Evolutionary conservation across 2,888 invertebrate species (phyloP), one percentile per base, ranked within the genome.

Genomic region (Dynastes maya): DNA sequence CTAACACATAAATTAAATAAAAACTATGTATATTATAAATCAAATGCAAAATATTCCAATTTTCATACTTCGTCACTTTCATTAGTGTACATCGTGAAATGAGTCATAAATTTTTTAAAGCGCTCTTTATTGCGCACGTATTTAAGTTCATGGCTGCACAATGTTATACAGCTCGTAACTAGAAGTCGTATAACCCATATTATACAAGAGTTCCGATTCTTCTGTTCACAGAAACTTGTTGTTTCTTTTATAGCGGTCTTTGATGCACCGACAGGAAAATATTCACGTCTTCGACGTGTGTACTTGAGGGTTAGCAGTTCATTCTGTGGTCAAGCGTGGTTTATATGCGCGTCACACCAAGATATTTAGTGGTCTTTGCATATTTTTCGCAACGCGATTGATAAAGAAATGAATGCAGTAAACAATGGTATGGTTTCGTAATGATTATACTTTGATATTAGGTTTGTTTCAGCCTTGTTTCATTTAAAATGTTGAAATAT

Each of bases 141-240:
- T 63, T 37, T 29, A 63, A 63, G 32, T 63, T 63, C 63, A 63
- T 63, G 63, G 63, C 29, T 32, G 13, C 63, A 53, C 27, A 40
- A 68, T 51, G 51, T 29, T 68, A 68, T 53, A 58, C 55, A n/a
- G 51, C 51, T 68, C 49, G 51, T 68, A 68, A 68, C 68, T 68
- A 68, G 68, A 68, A 68, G 68, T 68, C 68, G 68, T 68, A 68
- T 68, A 68, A 51, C 51, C 68, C 29, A 53, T 51, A 53, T 68
- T 51, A 68, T 45, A 45, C 51, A 68, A 68, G 40, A 40, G 27
- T 51, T 68, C 13, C 49, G 68, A 68, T 68, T 68, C 68, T 51
- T 68, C 13, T 16, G 51, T 68, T 68, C 68, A 68, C n/a, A 29
- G 68, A 68, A 68, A 29, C 51, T 68, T 51, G 51, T 68, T 68